Percentiles rank a stretch among this genome's conserved stretches.
These are phyloP conservation scores for Heteronetta atricapilla DNA, from an alignment of 2,113 vertebrate genomes.

Conservation along the genomic window DNA sequence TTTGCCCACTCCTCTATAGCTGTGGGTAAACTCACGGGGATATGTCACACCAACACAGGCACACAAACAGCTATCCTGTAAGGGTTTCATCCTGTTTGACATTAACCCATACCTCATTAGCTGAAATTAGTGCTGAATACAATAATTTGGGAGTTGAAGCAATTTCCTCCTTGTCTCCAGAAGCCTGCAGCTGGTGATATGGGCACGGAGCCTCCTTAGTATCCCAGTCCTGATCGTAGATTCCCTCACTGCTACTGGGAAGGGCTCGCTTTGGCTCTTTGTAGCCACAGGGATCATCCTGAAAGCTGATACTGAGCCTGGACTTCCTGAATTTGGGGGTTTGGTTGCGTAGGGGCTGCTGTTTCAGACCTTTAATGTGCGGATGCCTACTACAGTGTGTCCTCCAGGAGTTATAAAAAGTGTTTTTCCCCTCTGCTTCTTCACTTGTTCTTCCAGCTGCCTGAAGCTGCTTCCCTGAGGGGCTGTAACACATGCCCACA, in stretches of 20 bases:
- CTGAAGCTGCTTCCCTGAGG: background rate
- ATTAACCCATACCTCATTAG: background rate
- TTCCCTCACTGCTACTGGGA: background rate
- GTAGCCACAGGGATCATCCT: background rate
- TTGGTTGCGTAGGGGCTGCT: accelerated
- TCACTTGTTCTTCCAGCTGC: background rate
- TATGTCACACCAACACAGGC: background rate
- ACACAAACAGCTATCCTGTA: background rate
- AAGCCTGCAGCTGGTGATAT: background rate
- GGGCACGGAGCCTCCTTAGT: background rate
- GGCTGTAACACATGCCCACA: background rate
- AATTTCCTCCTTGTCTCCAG: background rate
- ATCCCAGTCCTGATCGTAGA: background rate
- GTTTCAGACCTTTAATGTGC: background rate
- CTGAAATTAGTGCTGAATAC: background rate
- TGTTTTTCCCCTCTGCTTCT: background rate
- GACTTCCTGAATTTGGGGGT: background rate
- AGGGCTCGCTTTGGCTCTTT: background rate
- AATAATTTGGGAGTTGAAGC: background rate
- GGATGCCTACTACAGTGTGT: background rate
- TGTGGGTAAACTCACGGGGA: background rate
- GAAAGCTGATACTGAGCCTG: background rate
- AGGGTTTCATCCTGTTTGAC: background rate
- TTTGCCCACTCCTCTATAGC: background rate
- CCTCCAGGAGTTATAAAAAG: background rate